A percentile compares a stretch with the other conserved stretches of the same genome.
These are phyloP conservation scores for Himalopsyche tibetana DNA, from an alignment of 2,888 invertebrate species.

Conservation along the genomic window DNA sequence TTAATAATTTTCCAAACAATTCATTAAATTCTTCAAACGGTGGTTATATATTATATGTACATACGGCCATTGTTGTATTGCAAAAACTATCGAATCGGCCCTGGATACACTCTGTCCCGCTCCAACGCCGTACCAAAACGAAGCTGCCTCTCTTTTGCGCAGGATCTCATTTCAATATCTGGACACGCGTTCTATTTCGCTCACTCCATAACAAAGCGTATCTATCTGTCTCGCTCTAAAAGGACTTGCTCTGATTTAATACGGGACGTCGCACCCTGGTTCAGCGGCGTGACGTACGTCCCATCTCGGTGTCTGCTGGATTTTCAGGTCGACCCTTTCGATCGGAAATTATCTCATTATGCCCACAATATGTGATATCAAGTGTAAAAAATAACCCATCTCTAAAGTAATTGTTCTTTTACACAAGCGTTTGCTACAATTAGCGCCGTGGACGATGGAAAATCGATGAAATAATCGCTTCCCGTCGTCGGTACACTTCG, in stretches of 20 bases:
- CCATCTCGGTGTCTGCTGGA: conserved; percentile 9
- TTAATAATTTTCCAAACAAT: too few species aligned
- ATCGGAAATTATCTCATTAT: conserved; percentile 48
- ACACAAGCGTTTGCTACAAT: neutral
- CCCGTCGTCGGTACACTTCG: neutral
- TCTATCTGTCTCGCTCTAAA: conserved; percentile 27
- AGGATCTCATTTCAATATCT: conserved; percentile 39
- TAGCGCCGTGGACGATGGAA: neutral
- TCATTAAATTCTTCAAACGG: too few species aligned
- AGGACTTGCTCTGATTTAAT: conserved; percentile 33
- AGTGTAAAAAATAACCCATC: conserved; percentile 4
- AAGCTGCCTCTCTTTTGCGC: neutral
- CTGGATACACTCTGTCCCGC: neutral
- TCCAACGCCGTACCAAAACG: neutral
- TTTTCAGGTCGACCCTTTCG: neutral
- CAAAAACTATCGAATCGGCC: conserved; percentile 3
- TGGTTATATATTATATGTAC: neutral
- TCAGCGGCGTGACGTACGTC: conserved; percentile 5
- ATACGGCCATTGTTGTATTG: neutral
- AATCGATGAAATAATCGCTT: conserved; percentile 12
- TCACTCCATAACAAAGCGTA: neutral
- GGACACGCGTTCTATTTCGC: neutral
- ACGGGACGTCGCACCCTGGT: conserved; percentile 22
- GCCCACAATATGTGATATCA: conserved; percentile 1
- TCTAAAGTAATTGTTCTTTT: conserved; percentile 39